phyloP scores from a whole-genome alignment of 2,888 invertebrate genomes.

The Drosophila lutescens region DNA sequence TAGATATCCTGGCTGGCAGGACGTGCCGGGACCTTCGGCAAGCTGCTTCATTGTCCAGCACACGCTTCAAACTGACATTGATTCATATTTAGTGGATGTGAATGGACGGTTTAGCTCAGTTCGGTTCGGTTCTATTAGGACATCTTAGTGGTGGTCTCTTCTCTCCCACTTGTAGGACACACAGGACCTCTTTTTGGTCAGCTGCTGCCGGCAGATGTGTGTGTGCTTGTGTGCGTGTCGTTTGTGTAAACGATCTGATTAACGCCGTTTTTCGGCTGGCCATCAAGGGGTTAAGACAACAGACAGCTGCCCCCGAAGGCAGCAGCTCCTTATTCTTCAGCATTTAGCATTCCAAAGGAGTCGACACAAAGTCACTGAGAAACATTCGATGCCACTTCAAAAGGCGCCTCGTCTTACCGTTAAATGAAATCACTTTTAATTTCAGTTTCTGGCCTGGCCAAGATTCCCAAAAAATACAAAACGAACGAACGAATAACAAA shows the following conservation, averaged over 20 bases:
- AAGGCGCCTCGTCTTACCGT: conserved; percentile 78
- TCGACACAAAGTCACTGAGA: conserved; percentile 25
- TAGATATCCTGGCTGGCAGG: conserved; percentile 62
- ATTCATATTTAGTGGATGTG: conserved; percentile 76
- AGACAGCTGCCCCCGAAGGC: conserved; percentile 11
- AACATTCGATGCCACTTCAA: conserved; percentile 75
- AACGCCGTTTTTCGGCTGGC: conserved; percentile 57
- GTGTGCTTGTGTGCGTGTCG: conserved; percentile 57
- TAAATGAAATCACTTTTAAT: conserved; percentile 80
- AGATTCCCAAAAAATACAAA: conserved; percentile 33
- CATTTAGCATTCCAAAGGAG: conserved; percentile 29
- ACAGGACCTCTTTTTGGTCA: conserved; percentile 13
- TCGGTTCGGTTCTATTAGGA: conserved; percentile 18
- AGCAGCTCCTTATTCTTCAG: conserved; percentile 2
- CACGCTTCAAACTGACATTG: conserved; percentile 79
- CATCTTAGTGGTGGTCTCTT: conserved; percentile 5
- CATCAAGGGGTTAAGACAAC: conserved; percentile 67
- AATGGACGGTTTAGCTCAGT: conserved; percentile 4
- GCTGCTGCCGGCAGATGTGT: conserved; percentile 26
- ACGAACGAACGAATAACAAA: conserved; percentile 8
- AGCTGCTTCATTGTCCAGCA: conserved; percentile 77
- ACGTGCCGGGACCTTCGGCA: conserved; percentile 48
- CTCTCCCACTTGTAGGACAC: conserved; percentile 39
- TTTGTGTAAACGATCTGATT: conserved; percentile 69
- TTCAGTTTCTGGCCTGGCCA: conserved; percentile 50